These are phyloP conservation scores for Planiliza haematocheilus DNA, from an alignment of 2,113 vertebrate genomes.

Conservation along the genomic window DNA sequence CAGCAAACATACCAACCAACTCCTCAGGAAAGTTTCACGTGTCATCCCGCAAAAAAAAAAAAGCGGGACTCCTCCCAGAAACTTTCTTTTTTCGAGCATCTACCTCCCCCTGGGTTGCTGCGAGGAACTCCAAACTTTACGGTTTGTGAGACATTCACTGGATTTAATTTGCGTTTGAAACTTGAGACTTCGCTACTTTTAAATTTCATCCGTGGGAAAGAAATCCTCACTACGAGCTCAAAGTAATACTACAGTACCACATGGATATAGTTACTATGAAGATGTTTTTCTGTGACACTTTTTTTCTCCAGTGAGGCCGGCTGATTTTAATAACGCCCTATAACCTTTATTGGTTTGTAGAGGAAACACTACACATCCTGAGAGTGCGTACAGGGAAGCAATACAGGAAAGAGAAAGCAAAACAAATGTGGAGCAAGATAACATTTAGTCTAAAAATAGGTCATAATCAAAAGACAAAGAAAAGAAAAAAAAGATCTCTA, in stretches of 20 bases:
- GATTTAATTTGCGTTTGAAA: constrained; percentile 1
- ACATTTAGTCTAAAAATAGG: not conserved
- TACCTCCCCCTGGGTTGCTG: constrained; percentile 51
- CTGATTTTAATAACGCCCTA: not conserved
- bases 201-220: constrained; percentile 2
- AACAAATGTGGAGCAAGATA: constrained; percentile 27
- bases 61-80: constrained; percentile 75
- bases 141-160: constrained; percentile 2
- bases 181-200: not conserved
- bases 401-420: constrained; percentile 62
- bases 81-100: constrained; percentile 47
- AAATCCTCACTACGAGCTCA: not conserved
- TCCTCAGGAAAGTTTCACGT: constrained; percentile 78
- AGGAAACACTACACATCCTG: constrained; percentile 66
- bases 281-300: not conserved
- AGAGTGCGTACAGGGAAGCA: constrained; percentile 37
- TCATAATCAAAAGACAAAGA: not conserved
- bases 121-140: constrained; percentile 4
- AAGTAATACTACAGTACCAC: constrained; percentile 23
- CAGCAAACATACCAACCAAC: constrained; percentile 53
- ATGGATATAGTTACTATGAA: not conserved
- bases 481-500: not conserved
- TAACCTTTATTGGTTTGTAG: constrained; percentile 45
- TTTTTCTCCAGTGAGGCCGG: not conserved
- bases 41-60: constrained; percentile 57